These are phyloP conservation scores for Strongylocentrotus purpuratus DNA, from an alignment of 35 echinoderm and acorn worm genomes.

Conservation along the genomic window DNA sequence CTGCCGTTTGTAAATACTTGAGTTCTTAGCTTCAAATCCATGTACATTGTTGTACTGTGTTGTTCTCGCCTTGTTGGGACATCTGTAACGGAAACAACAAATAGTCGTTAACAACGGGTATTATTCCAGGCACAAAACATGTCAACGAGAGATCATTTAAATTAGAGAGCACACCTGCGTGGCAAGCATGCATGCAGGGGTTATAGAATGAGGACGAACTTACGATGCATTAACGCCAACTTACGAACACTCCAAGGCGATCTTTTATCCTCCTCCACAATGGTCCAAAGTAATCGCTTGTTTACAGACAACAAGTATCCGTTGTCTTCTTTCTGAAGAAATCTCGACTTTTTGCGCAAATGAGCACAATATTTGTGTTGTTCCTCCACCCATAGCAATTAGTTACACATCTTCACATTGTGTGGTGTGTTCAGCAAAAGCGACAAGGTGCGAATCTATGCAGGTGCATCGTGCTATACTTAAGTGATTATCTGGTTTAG, in stretches of 20 bases:
- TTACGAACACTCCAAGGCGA: not conserved
- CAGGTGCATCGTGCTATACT: not conserved
- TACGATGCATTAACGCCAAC: not conserved
- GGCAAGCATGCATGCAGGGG: not conserved
- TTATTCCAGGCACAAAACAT: not conserved
- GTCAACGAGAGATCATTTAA: not conserved
- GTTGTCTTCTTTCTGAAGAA: not conserved
- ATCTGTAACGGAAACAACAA: conserved; percentile 40
- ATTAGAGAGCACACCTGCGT: not conserved
- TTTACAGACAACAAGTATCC: not conserved
- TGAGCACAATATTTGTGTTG: conserved; percentile 3
- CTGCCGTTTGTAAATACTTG: not conserved
- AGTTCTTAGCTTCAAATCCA: not conserved
- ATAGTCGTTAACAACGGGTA: not conserved
- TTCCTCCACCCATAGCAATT: not conserved
- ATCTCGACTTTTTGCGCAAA: not conserved
- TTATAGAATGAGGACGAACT: not conserved
- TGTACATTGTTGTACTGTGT: not conserved
- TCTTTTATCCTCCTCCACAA: not conserved
- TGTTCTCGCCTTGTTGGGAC: conserved; percentile 25
- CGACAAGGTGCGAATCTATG: not conserved
- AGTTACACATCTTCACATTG: not conserved
- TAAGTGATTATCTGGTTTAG: not conserved
- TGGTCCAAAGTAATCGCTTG: not conserved
- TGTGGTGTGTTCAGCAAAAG: not conserved